Evolutionary conservation across 2,888 invertebrate genomes (phyloP), one percentile per base, ranked within the genome.

Genomic region (Leptogaster cylindrica): DNA sequence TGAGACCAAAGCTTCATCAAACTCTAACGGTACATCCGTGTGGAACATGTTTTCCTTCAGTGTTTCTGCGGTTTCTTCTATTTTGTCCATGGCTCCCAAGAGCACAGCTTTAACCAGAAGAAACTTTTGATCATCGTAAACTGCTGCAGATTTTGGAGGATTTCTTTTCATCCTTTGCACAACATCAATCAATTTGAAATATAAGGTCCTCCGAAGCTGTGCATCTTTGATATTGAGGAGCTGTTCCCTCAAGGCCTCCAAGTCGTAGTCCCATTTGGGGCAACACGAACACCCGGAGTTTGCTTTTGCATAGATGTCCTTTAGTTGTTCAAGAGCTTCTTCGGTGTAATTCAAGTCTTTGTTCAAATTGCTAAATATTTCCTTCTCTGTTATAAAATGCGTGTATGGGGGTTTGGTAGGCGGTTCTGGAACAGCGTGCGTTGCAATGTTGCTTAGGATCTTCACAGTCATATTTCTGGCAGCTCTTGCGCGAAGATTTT

Each of bases 101-200:
- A 70, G 23, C n/a, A 67, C 52, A 20, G 36, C 67, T 50, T 50
- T 58, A 10, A 68, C 68, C 4, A 70, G 41, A 1, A 68, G 4
- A n/a, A 55, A 64, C 44, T 67, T 68, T 25, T 68, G 70, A 16
- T 70, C 58, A 3, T 65, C 52, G n/a, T 61, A 61, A 8, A 50
- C 25, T 6, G 36, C 14, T 8, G 28, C 14, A 10, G 36, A 14
- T 27, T 61, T 14, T 25, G 27, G 12, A 7, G 65, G 39, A 10
- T 41, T 48, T 1, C 2, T 18, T 41, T 50, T 61, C 66, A 69
- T 65, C 1, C 28, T 25, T 39, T 41, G 7, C 0, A 69, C 23
- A 6, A 64, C 33, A 6, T 25, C 16, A 2, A 48, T 27, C 28
- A 50, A 55, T 39, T 58, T 64, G 8, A 20, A 44, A 27, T 58